Percentiles rank a stretch among this genome's conserved stretches.
Conservation (phyloP, 2,113 vertebrate genomes). For the Dryoscopus gambensis region DNA sequence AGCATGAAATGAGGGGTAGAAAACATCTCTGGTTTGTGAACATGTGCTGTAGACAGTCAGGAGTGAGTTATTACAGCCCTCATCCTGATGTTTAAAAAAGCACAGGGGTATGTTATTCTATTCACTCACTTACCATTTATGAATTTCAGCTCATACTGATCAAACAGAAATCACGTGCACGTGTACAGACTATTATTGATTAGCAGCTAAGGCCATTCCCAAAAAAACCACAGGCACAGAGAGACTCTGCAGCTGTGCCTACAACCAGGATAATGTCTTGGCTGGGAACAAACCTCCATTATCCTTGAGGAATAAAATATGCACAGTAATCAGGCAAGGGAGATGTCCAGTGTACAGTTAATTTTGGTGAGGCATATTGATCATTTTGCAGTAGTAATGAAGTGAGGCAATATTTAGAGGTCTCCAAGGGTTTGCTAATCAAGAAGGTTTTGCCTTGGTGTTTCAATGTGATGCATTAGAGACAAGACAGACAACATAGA, state of each 20-base stretch:
- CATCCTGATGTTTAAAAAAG: background rate
- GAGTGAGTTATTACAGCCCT: background rate
- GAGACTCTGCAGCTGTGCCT: background rate
- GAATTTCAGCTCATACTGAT: background rate
- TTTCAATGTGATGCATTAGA: background rate
- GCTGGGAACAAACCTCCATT: background rate
- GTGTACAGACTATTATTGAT: background rate
- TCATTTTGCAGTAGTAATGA: slow-evolving; percentile 56
- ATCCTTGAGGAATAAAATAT: slow-evolving; percentile 31
- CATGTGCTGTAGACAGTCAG: background rate
- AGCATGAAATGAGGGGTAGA: background rate
- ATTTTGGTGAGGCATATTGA: slow-evolving; percentile 54
- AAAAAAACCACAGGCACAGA: background rate
- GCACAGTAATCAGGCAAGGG: slow-evolving; percentile 49
- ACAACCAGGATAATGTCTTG: background rate
- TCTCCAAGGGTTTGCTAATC: slow-evolving; percentile 31
- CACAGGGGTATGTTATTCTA: background rate
- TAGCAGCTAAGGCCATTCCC: background rate
- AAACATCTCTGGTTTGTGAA: background rate
- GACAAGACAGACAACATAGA: background rate
- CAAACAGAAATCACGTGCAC: background rate
- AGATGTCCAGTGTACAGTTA: slow-evolving; percentile 45
- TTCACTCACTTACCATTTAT: background rate
- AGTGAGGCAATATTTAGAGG: slow-evolving; percentile 55
- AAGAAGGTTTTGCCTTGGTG: background rate